A percentile compares a stretch with the other conserved stretches of the same genome.
These are phyloP conservation scores for Chouioia cunea DNA, from an alignment of 2,888 invertebrate species.

Conservation along the genomic window DNA sequence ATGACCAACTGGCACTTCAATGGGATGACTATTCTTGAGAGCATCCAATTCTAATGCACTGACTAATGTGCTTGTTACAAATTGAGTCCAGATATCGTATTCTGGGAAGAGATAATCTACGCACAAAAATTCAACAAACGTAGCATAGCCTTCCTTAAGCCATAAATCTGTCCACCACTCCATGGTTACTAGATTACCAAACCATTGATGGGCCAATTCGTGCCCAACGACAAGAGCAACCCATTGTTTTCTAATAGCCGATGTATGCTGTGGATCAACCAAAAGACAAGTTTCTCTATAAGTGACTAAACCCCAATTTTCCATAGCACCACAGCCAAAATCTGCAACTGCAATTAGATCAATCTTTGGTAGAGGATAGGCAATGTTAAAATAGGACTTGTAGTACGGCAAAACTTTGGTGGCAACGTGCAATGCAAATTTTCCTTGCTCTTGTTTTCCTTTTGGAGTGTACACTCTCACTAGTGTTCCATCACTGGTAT, in stretches of 20 bases:
- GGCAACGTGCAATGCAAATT: slow-evolving; percentile 93
- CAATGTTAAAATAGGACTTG: slow-evolving; percentile 93
- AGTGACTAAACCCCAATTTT: slow-evolving; percentile 91
- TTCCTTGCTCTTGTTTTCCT: slow-evolving; percentile 91
- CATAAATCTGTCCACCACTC: slow-evolving; percentile 98
- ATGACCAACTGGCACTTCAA: slow-evolving; percentile 94
- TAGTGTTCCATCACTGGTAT: slow-evolving; percentile 83
- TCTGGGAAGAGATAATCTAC: slow-evolving; percentile 94
- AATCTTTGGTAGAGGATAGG: slow-evolving; percentile 95
- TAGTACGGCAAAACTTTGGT: slow-evolving; percentile 93
- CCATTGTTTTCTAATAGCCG: slow-evolving; percentile 85
- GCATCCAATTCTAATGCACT: slow-evolving; percentile 89
- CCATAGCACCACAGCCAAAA: slow-evolving; percentile 96
- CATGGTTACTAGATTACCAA: slow-evolving; percentile 98
- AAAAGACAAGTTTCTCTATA: slow-evolving; percentile 88
- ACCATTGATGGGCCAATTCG: slow-evolving; percentile 98
- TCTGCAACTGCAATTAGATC: slow-evolving; percentile 97
- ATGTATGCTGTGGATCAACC: slow-evolving; percentile 91
- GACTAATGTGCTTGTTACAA: slow-evolving; percentile 89
- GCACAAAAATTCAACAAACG: slow-evolving; percentile 95
- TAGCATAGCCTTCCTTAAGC: slow-evolving; percentile 97
- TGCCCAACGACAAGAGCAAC: slow-evolving; percentile 92
- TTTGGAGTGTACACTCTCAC: slow-evolving; percentile 89
- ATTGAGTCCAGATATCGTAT: slow-evolving; percentile 97
- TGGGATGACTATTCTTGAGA: slow-evolving; percentile 93